These are phyloP conservation scores for Cryptotis parvus DNA, from an alignment of 2,113 vertebrate genomes.

Conservation along the genomic window DNA sequence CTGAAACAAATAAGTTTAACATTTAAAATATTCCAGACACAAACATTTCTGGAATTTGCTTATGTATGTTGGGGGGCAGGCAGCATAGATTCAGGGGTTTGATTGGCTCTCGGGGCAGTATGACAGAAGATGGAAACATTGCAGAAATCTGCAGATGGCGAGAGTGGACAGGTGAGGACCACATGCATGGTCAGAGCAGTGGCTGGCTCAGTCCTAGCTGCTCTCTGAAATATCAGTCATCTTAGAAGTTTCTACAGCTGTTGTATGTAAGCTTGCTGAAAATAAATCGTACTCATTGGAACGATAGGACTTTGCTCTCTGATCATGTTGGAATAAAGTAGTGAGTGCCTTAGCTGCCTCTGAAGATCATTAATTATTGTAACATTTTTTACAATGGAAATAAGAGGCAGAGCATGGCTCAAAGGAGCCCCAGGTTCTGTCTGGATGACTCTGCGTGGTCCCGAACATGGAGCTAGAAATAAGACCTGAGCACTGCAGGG, in stretches of 20 bases:
- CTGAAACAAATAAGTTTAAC: slow-evolving; percentile 29
- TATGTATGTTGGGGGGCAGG: background rate
- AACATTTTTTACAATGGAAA: background rate
- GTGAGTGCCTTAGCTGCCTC: slow-evolving; percentile 69
- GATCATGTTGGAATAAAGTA: slow-evolving; percentile 61
- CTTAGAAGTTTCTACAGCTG: slow-evolving; percentile 87
- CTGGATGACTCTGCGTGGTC: too few species aligned
- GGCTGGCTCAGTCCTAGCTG: slow-evolving; percentile 38
- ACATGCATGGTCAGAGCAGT: slow-evolving; percentile 72
- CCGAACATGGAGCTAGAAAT: too few species aligned
- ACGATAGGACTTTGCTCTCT: slow-evolving; percentile 48
- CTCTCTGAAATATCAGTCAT: slow-evolving; percentile 67
- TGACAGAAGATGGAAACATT: background rate
- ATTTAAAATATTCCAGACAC: slow-evolving; percentile 57
- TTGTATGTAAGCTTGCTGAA: slow-evolving; percentile 73
- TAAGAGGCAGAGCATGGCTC: too few species aligned
- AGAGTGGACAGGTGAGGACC: slow-evolving; percentile 84
- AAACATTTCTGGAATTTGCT: slow-evolving; percentile 62
- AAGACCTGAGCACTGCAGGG: too few species aligned
- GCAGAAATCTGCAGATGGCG: slow-evolving; percentile 46
- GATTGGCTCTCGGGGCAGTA: background rate
- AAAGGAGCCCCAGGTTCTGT: too few species aligned
- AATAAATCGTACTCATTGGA: slow-evolving; percentile 66
- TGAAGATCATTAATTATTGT: background rate
- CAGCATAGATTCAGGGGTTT: slow-evolving; percentile 44